phyloP scores from a whole-genome alignment of 2,888 invertebrate species.

The Ectemnius lituratus region DNA sequence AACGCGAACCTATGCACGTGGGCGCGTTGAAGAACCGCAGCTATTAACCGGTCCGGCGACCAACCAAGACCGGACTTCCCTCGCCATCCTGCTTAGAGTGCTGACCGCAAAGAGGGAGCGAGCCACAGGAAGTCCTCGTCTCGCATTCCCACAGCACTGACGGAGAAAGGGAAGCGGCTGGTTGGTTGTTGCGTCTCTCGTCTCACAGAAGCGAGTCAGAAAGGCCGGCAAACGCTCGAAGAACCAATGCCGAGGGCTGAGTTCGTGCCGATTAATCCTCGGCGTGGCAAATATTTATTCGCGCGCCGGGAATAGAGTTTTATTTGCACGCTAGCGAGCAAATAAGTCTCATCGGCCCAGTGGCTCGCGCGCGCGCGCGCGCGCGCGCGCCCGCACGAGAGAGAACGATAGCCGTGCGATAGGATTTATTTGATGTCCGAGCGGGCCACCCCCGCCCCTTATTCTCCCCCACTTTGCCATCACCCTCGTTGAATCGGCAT shows the following conservation, averaged over 20 bases:
- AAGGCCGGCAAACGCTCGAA: background rate
- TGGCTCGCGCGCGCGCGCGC: background rate
- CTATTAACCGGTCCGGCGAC: conserved; percentile 43
- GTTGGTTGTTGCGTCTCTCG: background rate
- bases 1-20: conserved; percentile 14
- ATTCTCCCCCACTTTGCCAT: no score
- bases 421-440: conserved; percentile 7
- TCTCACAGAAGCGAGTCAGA: background rate
- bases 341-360: background rate
- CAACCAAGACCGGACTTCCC: conserved; percentile 4
- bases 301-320: background rate
- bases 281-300: conserved; percentile 4
- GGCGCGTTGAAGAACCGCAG: conserved; percentile 19
- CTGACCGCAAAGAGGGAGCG: no score
- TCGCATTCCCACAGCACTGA: no score
- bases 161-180: no score
- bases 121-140: no score
- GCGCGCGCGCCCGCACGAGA: background rate
- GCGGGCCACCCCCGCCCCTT: background rate
- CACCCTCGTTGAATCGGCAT: no score
- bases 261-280: background rate
- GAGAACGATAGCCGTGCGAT: background rate
- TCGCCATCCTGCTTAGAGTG: conserved; percentile 3
- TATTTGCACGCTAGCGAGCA: background rate
- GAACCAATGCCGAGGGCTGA: background rate